Conservation (phyloP, 2,797 vertebrate genomes). For the Xenops minutus region DNA sequence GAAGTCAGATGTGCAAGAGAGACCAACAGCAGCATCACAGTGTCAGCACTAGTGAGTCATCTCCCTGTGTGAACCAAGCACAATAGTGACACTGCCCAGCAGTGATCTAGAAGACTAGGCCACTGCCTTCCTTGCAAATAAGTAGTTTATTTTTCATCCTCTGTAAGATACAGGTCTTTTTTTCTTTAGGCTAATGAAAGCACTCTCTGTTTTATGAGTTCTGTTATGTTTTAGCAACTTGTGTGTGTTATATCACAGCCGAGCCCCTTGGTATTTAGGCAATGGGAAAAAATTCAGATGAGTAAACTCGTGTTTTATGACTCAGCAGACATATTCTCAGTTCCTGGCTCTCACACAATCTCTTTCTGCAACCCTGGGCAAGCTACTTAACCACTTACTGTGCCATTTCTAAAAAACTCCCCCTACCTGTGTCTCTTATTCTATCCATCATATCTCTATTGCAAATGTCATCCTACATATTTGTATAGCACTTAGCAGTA, state of each 20-base stretch:
- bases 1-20: neutral
- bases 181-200: conserved; percentile 2
- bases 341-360: neutral
- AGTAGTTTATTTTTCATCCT: neutral
- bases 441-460: neutral
- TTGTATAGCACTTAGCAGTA: neutral
- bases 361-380: neutral
- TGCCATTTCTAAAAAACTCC: neutral
- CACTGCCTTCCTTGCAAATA: neutral
- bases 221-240: neutral
- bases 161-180: neutral
- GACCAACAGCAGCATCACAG: neutral
- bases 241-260: neutral
- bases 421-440: neutral
- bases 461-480: neutral
- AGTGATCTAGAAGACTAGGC: neutral
- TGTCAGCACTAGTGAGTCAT: neutral
- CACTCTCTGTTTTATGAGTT: neutral
- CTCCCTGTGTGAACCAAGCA: neutral
- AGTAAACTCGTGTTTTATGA: conserved; percentile 13
- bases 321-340: conserved; percentile 11
- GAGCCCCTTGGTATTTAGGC: neutral
- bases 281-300: conserved; percentile 5
- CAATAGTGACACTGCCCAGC: neutral
- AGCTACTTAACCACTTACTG: neutral